These are phyloP conservation scores for Isichthys henryi DNA, from an alignment of 2,113 vertebrate genomes.

Conservation along the genomic window DNA sequence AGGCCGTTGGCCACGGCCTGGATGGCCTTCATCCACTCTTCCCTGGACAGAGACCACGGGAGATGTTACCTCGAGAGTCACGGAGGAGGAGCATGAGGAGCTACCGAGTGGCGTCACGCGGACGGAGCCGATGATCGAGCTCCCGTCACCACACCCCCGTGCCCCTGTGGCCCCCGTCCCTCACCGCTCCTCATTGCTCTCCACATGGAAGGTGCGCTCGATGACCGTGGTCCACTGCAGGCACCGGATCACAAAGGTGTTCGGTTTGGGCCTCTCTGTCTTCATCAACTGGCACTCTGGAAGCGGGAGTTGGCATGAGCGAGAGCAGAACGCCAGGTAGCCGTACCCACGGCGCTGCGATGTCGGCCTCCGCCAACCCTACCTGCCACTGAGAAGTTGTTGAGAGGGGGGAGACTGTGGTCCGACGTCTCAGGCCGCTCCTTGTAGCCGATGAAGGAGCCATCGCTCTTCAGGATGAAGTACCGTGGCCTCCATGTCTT, in stretches of 20 bases:
- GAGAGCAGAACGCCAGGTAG: neutral
- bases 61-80: neutral
- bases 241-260: slow-evolving; percentile 85
- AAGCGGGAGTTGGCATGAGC: neutral
- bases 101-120: neutral
- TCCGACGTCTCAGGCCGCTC: slow-evolving; percentile 71
- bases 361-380: neutral
- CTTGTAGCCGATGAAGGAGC: slow-evolving; percentile 85
- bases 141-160: neutral
- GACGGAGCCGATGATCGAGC: no score
- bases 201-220: slow-evolving; percentile 83
- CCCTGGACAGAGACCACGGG: slow-evolving; percentile 45
- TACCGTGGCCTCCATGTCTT: slow-evolving; percentile 84
- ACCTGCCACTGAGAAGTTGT: slow-evolving; percentile 86
- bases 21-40: slow-evolving; percentile 82
- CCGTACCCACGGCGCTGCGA: neutral
- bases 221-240: slow-evolving; percentile 86
- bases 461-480: slow-evolving; percentile 80
- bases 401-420: slow-evolving; percentile 69
- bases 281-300: slow-evolving; percentile 66
- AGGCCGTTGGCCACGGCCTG: slow-evolving; percentile 77
- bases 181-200: slow-evolving; percentile 73
- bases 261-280: slow-evolving; percentile 74
- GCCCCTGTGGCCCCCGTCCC: neutral
- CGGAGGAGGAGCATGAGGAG: neutral